Percentiles rank a stretch among this genome's conserved stretches.
Evolutionary conservation across 2,888 invertebrate genomes (phyloP).

Genomic region (Hydrotaea diabolus): DNA sequence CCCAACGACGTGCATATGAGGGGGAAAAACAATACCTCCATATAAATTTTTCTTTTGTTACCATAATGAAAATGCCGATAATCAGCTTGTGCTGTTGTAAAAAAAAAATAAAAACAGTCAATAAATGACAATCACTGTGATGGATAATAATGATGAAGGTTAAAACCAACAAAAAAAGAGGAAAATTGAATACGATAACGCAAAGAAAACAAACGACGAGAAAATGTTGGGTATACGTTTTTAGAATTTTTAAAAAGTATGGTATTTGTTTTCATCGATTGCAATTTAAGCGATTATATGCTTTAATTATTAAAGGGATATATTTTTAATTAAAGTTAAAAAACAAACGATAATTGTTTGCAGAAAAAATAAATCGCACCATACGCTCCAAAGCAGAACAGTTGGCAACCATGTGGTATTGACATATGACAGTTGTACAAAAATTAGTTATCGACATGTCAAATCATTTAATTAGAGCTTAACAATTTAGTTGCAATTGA

Average conservation of each 20-base stretch:
- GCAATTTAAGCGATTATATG: constrained; percentile 4
- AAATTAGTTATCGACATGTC: neutral
- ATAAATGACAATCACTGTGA: constrained; percentile 65
- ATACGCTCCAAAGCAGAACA: no score
- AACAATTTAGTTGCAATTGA: neutral
- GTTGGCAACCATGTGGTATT: neutral
- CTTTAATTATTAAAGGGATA: neutral
- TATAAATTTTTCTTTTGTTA: neutral
- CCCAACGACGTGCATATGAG: neutral
- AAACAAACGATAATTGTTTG: no score
- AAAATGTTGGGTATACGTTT: constrained; percentile 41
- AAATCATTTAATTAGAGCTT: neutral
- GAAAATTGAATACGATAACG: constrained; percentile 3
- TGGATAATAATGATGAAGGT: constrained; percentile 57
- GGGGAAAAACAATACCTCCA: constrained; percentile 9
- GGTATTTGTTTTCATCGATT: neutral
- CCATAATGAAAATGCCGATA: constrained; percentile 52
- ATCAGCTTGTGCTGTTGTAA: constrained; percentile 21
- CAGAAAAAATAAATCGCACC: no score
- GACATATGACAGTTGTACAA: neutral
- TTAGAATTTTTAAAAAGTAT: constrained; percentile 46
- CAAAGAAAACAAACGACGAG: neutral
- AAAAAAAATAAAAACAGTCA: constrained; percentile 45
- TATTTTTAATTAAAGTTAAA: neutral
- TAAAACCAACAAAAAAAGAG: constrained; percentile 10